Base-by-base conservation (phyloP, 2,113 vertebrate species). In the Gymnorhina tibicen region DNA sequence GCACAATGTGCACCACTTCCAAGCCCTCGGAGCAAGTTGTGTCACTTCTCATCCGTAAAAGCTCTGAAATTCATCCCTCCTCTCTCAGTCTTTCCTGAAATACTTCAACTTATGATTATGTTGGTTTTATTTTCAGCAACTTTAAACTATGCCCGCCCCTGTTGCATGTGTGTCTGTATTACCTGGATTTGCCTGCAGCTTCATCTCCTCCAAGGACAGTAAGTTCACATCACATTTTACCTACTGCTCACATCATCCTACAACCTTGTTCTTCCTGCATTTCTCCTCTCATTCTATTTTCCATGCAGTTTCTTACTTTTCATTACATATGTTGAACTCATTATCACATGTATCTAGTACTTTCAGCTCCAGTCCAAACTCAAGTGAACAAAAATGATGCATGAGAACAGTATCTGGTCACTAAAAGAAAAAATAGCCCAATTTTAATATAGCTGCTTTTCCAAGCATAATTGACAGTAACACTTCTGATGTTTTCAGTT, bases 41-140 rank as follows among this genome's bases (percentile, higher is more conserved):
- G 72, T 62, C 72, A 84, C 63, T 88, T 80, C 68, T 83, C 27
- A 86, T 58, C 92, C 79, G n/a, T 32, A 90, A 86, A 78, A 89
- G 56, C 64, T 70, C 74, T 74, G 58, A 87, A 95, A 93, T n/a
- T 79, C 55, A 62, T 77, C 56, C 76, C 68, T 81, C 35, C 70
- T 81, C 74, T 60, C 50, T 20, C 14, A 26, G 35, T 60, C 62
- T 70, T 39, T 62, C 39, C 39, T 52, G 14, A 88, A 88, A 63
- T 76, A 77, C 17, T 47, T 42, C 7, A 37, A 1, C 24, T 74
- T 72, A 52, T 15, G 8, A 58, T 76, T 68, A 23, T 5, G 2
- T 19, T 53, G 12, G 5, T 15, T 75, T 63, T 30, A 7, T 37
- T 88, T 74, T 26, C 62, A 85, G 20, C 52, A 85, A 12, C 27